Evolutionary conservation across 1,140 invertebrate genomes (phyloP).

Genomic region (Antheraea mylitta): DNA sequence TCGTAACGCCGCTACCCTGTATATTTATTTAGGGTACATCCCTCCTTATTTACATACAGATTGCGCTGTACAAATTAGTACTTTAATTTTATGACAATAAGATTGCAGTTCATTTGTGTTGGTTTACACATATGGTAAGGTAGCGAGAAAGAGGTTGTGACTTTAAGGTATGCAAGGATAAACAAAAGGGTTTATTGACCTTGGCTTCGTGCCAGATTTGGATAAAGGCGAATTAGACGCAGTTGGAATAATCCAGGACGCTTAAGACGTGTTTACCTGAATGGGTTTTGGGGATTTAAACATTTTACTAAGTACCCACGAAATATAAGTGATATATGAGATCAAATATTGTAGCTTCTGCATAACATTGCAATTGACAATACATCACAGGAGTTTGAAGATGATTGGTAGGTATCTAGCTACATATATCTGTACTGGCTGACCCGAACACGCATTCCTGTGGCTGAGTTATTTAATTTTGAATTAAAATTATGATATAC

Average conservation of each 20-base stretch:
- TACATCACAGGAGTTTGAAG: no score
- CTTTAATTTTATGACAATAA: conserved; percentile 15
- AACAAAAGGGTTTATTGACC: conserved; percentile 65
- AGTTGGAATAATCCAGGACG: conserved; percentile 42
- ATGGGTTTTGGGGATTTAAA: conserved; percentile 26
- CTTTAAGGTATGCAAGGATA: conserved; percentile 32
- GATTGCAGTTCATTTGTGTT: not conserved
- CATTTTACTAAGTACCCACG: conserved; percentile 20
- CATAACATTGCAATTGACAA: not conserved
- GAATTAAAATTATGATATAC: no score
- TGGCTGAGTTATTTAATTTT: no score
- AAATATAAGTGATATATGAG: not conserved
- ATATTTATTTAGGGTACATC: conserved; percentile 70
- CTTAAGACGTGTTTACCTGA: conserved; percentile 12
- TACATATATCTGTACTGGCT: no score
- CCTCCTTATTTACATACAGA: conserved; percentile 51
- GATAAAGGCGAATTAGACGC: conserved; percentile 54
- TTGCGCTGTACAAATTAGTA: conserved; percentile 1
- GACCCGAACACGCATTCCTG: no score
- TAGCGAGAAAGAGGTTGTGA: conserved; percentile 21
- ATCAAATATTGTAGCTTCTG: not conserved
- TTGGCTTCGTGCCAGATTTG: conserved; percentile 65
- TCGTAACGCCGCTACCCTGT: conserved; percentile 54
- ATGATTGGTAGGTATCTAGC: no score
- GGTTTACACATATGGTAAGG: not conserved